phyloP scores from a whole-genome alignment of 1,140 invertebrate genomes.

The Phthorimaea operculella region DNA sequence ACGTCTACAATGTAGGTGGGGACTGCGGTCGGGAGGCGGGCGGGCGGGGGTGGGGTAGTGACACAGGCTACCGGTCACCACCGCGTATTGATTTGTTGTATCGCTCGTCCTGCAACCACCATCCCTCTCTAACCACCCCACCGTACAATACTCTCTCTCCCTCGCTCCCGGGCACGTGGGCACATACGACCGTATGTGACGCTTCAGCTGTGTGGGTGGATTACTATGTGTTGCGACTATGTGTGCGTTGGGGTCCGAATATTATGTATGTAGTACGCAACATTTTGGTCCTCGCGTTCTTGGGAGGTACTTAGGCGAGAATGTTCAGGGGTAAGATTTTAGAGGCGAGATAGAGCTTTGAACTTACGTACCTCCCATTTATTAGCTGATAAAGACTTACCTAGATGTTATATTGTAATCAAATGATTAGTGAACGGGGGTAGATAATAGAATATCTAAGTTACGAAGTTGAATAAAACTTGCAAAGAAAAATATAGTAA shows the following conservation, averaged over 20 bases:
- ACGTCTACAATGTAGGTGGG: conserved; percentile 64
- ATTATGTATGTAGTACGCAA: conserved; percentile 47
- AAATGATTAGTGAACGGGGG: too few species aligned
- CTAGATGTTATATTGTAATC: too few species aligned
- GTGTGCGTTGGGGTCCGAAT: conserved; percentile 58
- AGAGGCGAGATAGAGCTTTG: neutral
- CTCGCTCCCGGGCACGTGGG: conserved; percentile 43
- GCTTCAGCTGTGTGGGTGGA: conserved; percentile 23
- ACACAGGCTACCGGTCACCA: conserved; percentile 67
- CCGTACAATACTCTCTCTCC: conserved; percentile 20
- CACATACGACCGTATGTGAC: conserved; percentile 50
- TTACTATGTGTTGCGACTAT: conserved; percentile 26
- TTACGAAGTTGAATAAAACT: too few species aligned
- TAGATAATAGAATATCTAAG: too few species aligned
- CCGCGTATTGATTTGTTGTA: conserved; percentile 68
- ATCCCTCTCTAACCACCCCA: conserved; percentile 48
- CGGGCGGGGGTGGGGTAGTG: conserved; percentile 41
- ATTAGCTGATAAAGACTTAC: too few species aligned
- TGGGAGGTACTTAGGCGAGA: conserved; percentile 4
- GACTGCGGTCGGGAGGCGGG: conserved; percentile 48
- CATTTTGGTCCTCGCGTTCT: conserved; percentile 51
- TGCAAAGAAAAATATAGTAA: too few species aligned
- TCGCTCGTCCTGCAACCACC: conserved; percentile 61
- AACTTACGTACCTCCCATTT: too few species aligned
- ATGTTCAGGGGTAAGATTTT: neutral